Percentiles rank a stretch among this genome's conserved stretches.
Evolutionary conservation across 2,113 vertebrate genomes (phyloP).

Genomic region (Delphinapterus leucas): DNA sequence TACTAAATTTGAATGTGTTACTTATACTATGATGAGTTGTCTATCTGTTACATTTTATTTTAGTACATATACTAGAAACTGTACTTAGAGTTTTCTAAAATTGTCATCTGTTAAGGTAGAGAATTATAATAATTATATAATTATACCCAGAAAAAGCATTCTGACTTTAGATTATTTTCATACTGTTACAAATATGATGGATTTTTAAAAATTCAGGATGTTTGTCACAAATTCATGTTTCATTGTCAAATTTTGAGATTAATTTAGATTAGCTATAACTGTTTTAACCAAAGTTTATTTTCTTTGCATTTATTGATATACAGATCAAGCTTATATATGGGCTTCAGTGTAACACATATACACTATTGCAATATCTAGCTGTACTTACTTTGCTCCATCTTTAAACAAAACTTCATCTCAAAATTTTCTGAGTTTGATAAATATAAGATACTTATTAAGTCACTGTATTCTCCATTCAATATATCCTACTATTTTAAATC

Average conservation of each 20-base stretch:
- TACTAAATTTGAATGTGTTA: conserved; percentile 76
- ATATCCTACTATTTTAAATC: not conserved
- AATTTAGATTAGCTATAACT: conserved; percentile 50
- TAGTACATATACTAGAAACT: conserved; percentile 74
- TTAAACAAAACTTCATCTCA: conserved; percentile 5
- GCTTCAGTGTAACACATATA: not conserved
- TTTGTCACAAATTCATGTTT: conserved; percentile 51
- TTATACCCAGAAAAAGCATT: conserved; percentile 66
- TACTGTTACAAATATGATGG: conserved; percentile 57
- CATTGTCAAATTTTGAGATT: conserved; percentile 50
- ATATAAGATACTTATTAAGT: not conserved
- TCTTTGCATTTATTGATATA: conserved; percentile 19
- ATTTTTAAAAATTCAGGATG: conserved; percentile 53
- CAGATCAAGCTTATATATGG: not conserved
- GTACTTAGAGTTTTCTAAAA: conserved; percentile 77
- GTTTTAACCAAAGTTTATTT: conserved; percentile 37
- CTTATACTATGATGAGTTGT: conserved; percentile 74
- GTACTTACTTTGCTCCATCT: conserved; percentile 13
- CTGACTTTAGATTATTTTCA: conserved; percentile 70
- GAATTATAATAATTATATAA: conserved; percentile 73
- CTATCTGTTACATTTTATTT: conserved; percentile 78
- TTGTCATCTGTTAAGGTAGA: conserved; percentile 79
- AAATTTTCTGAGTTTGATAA: conserved; percentile 21
- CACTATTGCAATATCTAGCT: not conserved
- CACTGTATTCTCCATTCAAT: not conserved